Percentiles rank a stretch among this genome's conserved stretches.
Conservation (phyloP, 1,140 invertebrate species). For the Nixonia krombeini region DNA sequence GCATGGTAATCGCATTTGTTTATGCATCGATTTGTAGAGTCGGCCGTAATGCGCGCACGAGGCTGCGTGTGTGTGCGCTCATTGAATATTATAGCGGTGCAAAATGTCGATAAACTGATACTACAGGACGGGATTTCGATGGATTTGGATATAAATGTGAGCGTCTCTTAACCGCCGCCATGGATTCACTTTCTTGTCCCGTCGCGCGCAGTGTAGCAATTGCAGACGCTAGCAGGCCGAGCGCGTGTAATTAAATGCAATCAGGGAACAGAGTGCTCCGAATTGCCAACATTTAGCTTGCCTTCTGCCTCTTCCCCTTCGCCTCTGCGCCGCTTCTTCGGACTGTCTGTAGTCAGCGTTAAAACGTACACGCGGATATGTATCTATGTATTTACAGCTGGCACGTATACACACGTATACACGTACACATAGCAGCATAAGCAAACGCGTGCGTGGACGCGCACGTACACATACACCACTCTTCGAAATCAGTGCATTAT, state of each 20-base stretch:
- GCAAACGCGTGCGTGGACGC: too few relatives aligned
- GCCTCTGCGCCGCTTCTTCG: conserved; percentile 30
- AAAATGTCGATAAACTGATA: too few relatives aligned
- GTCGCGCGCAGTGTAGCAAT: conserved; percentile 62
- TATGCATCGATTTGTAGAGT: too few relatives aligned
- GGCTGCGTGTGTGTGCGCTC: too few relatives aligned
- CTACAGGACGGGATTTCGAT: conserved; percentile 17
- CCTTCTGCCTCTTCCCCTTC: conserved; percentile 34
- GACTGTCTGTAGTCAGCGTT: conserved; percentile 34
- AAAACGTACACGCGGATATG: conserved; percentile 28
- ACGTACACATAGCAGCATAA: too few relatives aligned
- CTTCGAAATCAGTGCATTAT: too few relatives aligned
- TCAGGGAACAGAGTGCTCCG: conserved; percentile 64
- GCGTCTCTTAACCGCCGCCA: conserved; percentile 25
- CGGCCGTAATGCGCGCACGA: too few relatives aligned
- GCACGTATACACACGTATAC: too few relatives aligned
- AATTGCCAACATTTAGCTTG: conserved; percentile 65
- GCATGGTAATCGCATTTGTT: too few relatives aligned
- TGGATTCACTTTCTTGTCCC: conserved; percentile 43
- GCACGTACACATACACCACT: too few relatives aligned
- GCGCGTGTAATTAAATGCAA: conserved; percentile 68
- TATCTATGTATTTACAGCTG: conserved; percentile 6
- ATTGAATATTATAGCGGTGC: too few relatives aligned
- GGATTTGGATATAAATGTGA: conserved; percentile 21
- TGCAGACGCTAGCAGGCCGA: conserved; percentile 50